Evolutionary conservation across 2,888 invertebrate genomes (phyloP), one percentile per base, ranked within the genome.

Genomic region (Tenthredo mesomela): DNA sequence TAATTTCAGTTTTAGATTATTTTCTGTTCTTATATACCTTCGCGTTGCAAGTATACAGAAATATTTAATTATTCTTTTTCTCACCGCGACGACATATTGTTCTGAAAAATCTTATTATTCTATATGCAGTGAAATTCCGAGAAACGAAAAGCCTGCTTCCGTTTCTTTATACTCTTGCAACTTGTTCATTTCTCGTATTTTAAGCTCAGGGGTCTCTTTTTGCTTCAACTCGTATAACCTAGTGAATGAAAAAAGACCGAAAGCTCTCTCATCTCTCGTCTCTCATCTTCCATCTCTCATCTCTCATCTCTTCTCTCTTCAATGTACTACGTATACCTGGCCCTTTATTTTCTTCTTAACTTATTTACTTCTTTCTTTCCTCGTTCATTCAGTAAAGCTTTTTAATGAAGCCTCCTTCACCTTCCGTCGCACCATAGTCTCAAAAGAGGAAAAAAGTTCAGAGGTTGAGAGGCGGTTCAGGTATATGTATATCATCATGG

Each of bases 361-460:
- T n/a, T 54, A 54, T 77, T 21, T 21, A 58, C 40, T 80, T 80
- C 40, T 77, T 77, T 77, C 77, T 18, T 54, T 77, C 25, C 29
- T 9, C 29, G 67, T 77, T 73, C 77, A 77, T 77, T 77, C 54
- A 54, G 77, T 77, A n/a, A 33, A 54, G 54, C 50, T 54, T 77
- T 77, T 77, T 77, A 77, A 77, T 54, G 47, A 77, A 77, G 77
- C 54, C 77, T 77, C 50, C 80, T 58, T 80, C 80, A 61, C 37
- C 80, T 61, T 61, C 25, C 43, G 43, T 75, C 25, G n/a, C n/a
- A 25, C 47, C 43, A 21, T 15, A 25, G 10, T 29, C n/a, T 33
- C 37, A 80, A 80, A 61, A 61, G 58, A 61, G 61, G 18, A 37
- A 73, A 80, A 80, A 73, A 80, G 25, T 61, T 33, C 33, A 67